phyloP scores from a whole-genome alignment of 2,797 vertebrate species.

The Chaenodraco wilsoni region DNA sequence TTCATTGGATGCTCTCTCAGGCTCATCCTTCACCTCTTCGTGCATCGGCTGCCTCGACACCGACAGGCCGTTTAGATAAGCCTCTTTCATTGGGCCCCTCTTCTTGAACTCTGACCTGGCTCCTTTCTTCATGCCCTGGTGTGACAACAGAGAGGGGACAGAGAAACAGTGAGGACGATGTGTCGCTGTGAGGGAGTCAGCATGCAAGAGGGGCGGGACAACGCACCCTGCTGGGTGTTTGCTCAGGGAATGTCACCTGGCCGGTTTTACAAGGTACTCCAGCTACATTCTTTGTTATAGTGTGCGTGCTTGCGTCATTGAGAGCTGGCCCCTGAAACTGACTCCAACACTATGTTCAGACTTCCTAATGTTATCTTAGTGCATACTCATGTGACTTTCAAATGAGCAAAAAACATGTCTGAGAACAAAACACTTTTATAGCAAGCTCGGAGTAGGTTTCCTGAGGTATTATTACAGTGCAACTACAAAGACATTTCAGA shows the following conservation, averaged over 20 bases:
- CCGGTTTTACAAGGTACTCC: constrained; percentile 52
- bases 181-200: background rate
- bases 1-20: constrained; percentile 90
- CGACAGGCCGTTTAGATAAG: constrained; percentile 92
- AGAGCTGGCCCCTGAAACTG: constrained; percentile 26
- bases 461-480: background rate
- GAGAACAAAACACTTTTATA: background rate
- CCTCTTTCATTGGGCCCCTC: constrained; percentile 92
- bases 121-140: constrained; percentile 93
- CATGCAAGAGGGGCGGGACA: constrained; percentile 21
- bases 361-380: too few species aligned
- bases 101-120: constrained; percentile 90
- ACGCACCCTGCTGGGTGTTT: constrained; percentile 12
- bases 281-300: constrained; percentile 52
- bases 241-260: constrained; percentile 55
- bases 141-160: constrained; percentile 19
- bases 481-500: background rate
- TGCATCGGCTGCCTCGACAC: constrained; percentile 88
- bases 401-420: background rate
- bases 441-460: background rate
- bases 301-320: constrained; percentile 21
- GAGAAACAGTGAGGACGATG: background rate
- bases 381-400: constrained; percentile 11
- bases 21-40: constrained; percentile 88
- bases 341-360: constrained; percentile 5